These are phyloP conservation scores for Zygothrica quintamaculata DNA, from an alignment of 2,888 invertebrate species.

Conservation along the genomic window DNA sequence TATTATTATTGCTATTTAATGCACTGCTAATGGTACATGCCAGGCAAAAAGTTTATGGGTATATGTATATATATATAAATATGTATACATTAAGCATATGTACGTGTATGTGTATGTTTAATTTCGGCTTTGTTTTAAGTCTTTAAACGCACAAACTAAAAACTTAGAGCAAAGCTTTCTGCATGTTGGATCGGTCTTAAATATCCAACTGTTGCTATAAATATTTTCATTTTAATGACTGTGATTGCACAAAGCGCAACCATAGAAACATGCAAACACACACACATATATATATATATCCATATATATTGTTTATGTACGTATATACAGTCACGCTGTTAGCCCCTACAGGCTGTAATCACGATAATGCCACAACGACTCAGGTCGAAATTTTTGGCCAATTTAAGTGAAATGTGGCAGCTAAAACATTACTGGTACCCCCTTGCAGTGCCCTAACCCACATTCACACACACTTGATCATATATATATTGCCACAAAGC, in stretches of 20 bases:
- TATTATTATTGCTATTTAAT: slow-evolving; percentile 57
- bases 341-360: slow-evolving; percentile 58
- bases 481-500: no score
- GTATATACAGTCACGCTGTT: slow-evolving; percentile 52
- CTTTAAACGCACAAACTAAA: slow-evolving; percentile 81
- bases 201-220: slow-evolving; percentile 37
- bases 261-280: slow-evolving; percentile 22
- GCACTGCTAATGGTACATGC: slow-evolving; percentile 47
- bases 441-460: slow-evolving; percentile 7
- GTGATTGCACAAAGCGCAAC: slow-evolving; percentile 69
- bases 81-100: no score
- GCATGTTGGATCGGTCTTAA: slow-evolving; percentile 39
- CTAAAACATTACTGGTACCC: slow-evolving; percentile 18
- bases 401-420: slow-evolving; percentile 40
- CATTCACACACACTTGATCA: no score
- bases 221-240: slow-evolving; percentile 73
- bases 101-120: slow-evolving; percentile 28
- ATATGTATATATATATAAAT: no score
- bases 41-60: slow-evolving; percentile 19
- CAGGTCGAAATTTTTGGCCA: slow-evolving; percentile 31
- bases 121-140: slow-evolving; percentile 78
- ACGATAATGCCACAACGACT: slow-evolving; percentile 46
- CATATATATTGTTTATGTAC: slow-evolving; percentile 2
- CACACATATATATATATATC: slow-evolving; percentile 9
- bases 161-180: slow-evolving; percentile 60